Conservation (phyloP, 2,888 invertebrate species). For the Achlya flavicornis region DNA sequence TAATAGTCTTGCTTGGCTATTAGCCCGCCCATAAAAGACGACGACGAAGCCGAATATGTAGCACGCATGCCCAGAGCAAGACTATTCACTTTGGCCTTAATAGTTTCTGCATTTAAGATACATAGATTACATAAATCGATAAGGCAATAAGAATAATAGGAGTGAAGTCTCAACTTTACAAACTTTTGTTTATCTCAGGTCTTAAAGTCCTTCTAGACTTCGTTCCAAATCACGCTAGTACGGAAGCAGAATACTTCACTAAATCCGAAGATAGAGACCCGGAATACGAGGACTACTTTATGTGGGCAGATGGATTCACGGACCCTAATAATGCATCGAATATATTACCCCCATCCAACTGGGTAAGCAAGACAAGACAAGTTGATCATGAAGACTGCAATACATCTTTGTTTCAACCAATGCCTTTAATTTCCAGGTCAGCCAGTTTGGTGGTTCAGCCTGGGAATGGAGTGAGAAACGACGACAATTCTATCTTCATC, state of each 20-base stretch:
- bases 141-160: no score
- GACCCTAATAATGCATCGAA: slow-evolving; percentile 60
- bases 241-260: slow-evolving; percentile 91
- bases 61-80: no score
- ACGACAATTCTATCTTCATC: slow-evolving; percentile 88
- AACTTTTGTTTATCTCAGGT: slow-evolving; percentile 42
- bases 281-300: slow-evolving; percentile 88
- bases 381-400: background rate
- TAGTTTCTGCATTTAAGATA: no score
- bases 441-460: slow-evolving; percentile 85
- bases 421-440: slow-evolving; percentile 55
- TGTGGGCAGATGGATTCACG: slow-evolving; percentile 87
- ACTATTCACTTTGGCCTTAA: no score
- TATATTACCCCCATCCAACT: slow-evolving; percentile 78
- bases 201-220: slow-evolving; percentile 86
- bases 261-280: slow-evolving; percentile 85
- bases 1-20: no score
- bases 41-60: no score
- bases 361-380: slow-evolving; percentile 58
- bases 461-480: slow-evolving; percentile 87
- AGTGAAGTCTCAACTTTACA: no score
- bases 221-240: slow-evolving; percentile 88
- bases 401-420: slow-evolving; percentile 19
- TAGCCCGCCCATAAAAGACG: background rate
- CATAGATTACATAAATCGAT: no score